Evolutionary conservation across 1,140 invertebrate species (phyloP), one percentile per base, ranked within the genome.

Genomic region (Maniola jurtina): DNA sequence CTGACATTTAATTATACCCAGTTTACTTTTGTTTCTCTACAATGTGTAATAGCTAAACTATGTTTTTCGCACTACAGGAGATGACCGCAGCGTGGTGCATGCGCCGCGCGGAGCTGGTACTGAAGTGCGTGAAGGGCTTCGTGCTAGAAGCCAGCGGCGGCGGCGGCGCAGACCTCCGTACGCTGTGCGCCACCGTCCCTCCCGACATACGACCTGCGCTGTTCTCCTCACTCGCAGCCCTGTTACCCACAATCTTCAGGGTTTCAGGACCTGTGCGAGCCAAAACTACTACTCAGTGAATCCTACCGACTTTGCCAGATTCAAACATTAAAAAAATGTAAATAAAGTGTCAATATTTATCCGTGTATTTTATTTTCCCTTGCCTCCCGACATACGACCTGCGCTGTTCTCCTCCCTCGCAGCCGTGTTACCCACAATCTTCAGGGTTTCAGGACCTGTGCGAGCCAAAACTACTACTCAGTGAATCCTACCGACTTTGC

Each of bases 71-170:
- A 9, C 10, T 38, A 7, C 9, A 96, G 96, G 97, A 98, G 79
- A 99, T 99, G 97, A 99, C 98, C 5, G 95, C 98, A 45, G 94
- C 95, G 15, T 99, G 98, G 98, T 99, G 98, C 88, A 94, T 97
- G 73, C 96, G 97, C 81, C 90, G 99, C 75, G 98, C 98, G 0
- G 99, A 99, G 90, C 91, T 99, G 65, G 95, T 99, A 64, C 98
- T 99, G 78, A 99, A 99, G 91, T 99, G 98, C 92, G 96, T 99
- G 15, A 99, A 99, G 93, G 99, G 98, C 0, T 99, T 99, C 86
- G 98, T 99, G 97, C 99, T 99, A 85, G 98, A 99, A 92, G 98
- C 98, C 93, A 95, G 97, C 6, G 97, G 96, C 1, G 96, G 95
- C 95, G 97, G 97, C 66, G 97, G 97, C 15, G 96, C 97, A 11